phyloP scores from a whole-genome alignment of 2,888 invertebrate species.

The Mongoloraphidia duomilia region DNA sequence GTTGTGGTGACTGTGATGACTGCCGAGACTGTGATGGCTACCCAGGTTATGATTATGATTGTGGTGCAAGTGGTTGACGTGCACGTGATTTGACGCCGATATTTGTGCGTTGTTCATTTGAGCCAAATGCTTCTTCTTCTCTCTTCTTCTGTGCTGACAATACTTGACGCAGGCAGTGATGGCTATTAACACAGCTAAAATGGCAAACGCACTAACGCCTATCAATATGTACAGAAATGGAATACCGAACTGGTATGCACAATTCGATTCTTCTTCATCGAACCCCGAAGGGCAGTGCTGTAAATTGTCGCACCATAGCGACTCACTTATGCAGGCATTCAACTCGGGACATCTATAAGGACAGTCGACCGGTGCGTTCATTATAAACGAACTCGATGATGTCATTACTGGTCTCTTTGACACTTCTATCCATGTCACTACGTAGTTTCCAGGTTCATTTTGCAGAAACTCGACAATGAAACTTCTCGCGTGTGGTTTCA shows the following conservation, averaged over 20 bases:
- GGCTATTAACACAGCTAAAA: constrained; percentile 41
- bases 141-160: constrained; percentile 42
- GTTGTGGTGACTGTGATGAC: constrained; percentile 12
- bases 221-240: constrained; percentile 52
- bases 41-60: constrained; percentile 27
- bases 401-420: constrained; percentile 48
- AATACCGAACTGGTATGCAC: constrained; percentile 52
- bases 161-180: constrained; percentile 44
- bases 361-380: constrained; percentile 49
- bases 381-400: constrained; percentile 31
- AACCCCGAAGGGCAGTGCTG: constrained; percentile 68
- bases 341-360: constrained; percentile 67
- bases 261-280: constrained; percentile 65
- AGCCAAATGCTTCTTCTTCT: constrained; percentile 38
- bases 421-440: constrained; percentile 65
- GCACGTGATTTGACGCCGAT: constrained; percentile 18
- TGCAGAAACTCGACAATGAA: constrained; percentile 63
- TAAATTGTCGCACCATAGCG: constrained; percentile 68
- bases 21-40: constrained; percentile 12
- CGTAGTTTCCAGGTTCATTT: constrained; percentile 56
- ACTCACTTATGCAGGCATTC: constrained; percentile 64
- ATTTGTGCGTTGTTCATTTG: constrained; percentile 41
- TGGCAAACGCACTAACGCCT: constrained; percentile 45
- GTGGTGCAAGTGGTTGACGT: constrained; percentile 40
- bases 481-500: constrained; percentile 47